Base-by-base conservation (phyloP, 2,888 invertebrate species). In the Campopleginae sp. region DNA sequence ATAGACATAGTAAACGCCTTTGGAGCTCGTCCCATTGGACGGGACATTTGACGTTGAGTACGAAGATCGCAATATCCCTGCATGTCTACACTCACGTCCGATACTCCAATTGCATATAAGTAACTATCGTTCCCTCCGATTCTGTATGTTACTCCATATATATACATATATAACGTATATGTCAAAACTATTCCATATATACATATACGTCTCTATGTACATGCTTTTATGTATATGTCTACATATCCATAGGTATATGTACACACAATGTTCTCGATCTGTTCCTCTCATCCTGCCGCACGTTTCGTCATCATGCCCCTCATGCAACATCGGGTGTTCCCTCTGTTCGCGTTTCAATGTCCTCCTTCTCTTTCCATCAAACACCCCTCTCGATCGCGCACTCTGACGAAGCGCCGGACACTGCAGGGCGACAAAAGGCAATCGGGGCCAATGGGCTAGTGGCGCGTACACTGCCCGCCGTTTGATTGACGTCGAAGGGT, bases 391-490 rank as follows among this genome's bases (percentile, higher is more conserved):
- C 66, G 51, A 68, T 77, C 65, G 77, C 61, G 46, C 76, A 84
- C 80, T 70, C 87, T 54, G 63, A 10, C 72, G 75, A 77, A 85
- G 79, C 78, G 77, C 51, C 77, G 85, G 79, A 82, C 86, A 87
- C 86, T 88, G 84, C 63, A 87, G 88, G 89, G 89, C 88, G 91
- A 90, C 91, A 91, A 92, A 91, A 90, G 91, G 91, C 92, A 91
- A 92, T 91, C 91, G 91, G 88, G 91, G 92, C 91, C 91, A 92
- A 92, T 92, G 89, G 92, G 91, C 89, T 89, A 92, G 90, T 91
- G 89, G 91, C 90, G 90, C 90, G 88, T 86, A 90, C 89, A 87
- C 88, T 88, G 87, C 84, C 89, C 27, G 14, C 58, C 90, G 88
- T 91, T 90, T 90, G 92, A 92, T 92, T 91, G 92, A 91, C 92